phyloP scores from a whole-genome alignment of 2,888 invertebrate genomes.

The Ectobius pallidus region DNA sequence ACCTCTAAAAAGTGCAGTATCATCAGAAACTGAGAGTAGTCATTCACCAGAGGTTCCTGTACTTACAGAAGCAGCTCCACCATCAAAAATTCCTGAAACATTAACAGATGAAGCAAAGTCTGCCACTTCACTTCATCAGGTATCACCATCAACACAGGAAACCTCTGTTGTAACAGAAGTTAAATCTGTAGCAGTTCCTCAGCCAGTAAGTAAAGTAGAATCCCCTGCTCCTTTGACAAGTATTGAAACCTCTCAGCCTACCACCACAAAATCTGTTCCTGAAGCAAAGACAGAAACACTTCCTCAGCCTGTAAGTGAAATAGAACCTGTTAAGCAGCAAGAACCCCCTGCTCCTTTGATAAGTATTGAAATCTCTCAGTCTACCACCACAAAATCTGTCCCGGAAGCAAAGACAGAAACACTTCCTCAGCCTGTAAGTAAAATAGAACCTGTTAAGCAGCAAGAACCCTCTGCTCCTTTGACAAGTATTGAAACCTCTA shows the following conservation, averaged over 20 bases:
- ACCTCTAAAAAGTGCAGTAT: conserved; percentile 19
- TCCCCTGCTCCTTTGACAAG: too few relatives aligned
- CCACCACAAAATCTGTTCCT: neutral
- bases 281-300: neutral
- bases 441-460: neutral
- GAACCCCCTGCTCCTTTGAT: neutral
- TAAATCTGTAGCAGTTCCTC: neutral
- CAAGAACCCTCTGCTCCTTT: conserved; percentile 12
- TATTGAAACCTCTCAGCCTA: too few relatives aligned
- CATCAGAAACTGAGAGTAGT: conserved; percentile 51
- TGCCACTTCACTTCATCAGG: conserved; percentile 16
- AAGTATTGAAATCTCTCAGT: too few relatives aligned
- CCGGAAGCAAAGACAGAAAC: neutral
- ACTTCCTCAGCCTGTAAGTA: neutral
- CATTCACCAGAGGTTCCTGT: too few relatives aligned
- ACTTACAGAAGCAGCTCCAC: neutral
- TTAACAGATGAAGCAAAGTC: neutral
- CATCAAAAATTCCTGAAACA: conserved; percentile 42
- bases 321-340: neutral
- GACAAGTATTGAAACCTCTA: conserved; percentile 13
- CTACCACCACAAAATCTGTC: neutral
- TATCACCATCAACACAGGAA: conserved; percentile 1
- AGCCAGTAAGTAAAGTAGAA: neutral
- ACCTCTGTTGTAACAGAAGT: neutral
- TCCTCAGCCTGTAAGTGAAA: neutral